A percentile compares a stretch with the other conserved stretches of the same genome.
Conservation (phyloP, 1,140 invertebrate genomes). For the Cherax destructor region DNA sequence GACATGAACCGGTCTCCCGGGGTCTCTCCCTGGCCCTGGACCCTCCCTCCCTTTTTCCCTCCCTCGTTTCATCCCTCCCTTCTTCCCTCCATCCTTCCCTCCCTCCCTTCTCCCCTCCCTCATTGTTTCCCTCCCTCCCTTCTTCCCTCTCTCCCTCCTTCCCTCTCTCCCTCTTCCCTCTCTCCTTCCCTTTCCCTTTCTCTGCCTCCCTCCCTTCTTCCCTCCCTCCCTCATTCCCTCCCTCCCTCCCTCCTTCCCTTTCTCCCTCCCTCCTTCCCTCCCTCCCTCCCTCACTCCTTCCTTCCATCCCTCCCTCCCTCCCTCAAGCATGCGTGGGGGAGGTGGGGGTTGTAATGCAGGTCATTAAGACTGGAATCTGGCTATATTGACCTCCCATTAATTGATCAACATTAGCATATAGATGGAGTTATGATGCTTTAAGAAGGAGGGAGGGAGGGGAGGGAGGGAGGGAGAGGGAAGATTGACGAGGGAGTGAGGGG, state of each 20-base stretch:
- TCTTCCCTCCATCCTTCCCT: background rate
- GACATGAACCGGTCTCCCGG: background rate
- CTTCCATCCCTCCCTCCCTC: background rate
- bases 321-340: no score
- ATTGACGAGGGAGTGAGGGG: background rate
- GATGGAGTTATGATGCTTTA: slow-evolving; percentile 43
- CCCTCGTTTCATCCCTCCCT: background rate
- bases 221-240: background rate
- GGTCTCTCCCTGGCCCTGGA: background rate
- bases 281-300: background rate
- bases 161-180: background rate
- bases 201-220: background rate
- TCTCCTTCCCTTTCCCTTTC: background rate
- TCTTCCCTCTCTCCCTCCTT: background rate
- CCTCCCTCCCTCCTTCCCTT: background rate
- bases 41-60: background rate
- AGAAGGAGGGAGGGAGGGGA: background rate
- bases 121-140: background rate
- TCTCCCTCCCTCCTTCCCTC: background rate
- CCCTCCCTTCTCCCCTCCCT: background rate
- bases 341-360: no score
- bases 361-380: no score
- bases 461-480: background rate
- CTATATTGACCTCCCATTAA: slow-evolving; percentile 6
- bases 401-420: slow-evolving; percentile 56